A percentile compares a stretch with the other conserved stretches of the same genome.
phyloP scores from a whole-genome alignment of 2,888 invertebrate genomes.

The Alsophila aescularia region DNA sequence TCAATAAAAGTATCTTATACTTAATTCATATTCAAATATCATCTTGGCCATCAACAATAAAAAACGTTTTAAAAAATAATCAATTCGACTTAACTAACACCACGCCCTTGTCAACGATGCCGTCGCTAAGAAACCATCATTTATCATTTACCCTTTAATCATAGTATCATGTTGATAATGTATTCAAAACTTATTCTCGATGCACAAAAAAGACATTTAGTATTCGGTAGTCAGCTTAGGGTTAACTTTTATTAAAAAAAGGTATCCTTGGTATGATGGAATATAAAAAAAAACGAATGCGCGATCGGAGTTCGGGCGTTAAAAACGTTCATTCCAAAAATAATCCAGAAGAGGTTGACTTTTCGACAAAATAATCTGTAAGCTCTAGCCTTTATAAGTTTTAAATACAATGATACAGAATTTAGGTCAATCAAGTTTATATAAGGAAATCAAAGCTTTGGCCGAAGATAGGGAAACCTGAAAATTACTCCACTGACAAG shows the following conservation, averaged over 20 bases:
- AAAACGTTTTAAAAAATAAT: constrained; percentile 56
- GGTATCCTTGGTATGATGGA: constrained; percentile 31
- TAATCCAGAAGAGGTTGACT: no score
- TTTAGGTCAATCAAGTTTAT: no score
- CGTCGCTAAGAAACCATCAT: constrained; percentile 45
- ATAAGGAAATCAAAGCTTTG: no score
- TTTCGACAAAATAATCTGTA: no score
- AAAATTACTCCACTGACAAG: no score
- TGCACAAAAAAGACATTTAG: constrained; percentile 40
- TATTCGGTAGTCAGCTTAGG: constrained; percentile 31
- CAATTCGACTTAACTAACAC: constrained; percentile 70
- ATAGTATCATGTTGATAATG: constrained; percentile 47
- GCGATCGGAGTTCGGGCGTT: no score
- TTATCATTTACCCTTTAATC: constrained; percentile 58
- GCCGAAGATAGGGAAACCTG: no score
- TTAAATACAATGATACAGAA: no score
- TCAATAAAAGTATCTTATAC: background rate
- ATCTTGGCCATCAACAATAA: constrained; percentile 10
- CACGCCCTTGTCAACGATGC: constrained; percentile 58
- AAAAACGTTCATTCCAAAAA: no score
- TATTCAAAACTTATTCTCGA: constrained; percentile 47
- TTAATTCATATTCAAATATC: constrained; percentile 37
- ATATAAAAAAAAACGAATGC: background rate
- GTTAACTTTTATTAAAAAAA: constrained; percentile 44
- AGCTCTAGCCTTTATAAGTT: no score